Evolutionary conservation across 2,888 invertebrate species (phyloP), one percentile per base, ranked within the genome.

Genomic region (Abscondita cerata): DNA sequence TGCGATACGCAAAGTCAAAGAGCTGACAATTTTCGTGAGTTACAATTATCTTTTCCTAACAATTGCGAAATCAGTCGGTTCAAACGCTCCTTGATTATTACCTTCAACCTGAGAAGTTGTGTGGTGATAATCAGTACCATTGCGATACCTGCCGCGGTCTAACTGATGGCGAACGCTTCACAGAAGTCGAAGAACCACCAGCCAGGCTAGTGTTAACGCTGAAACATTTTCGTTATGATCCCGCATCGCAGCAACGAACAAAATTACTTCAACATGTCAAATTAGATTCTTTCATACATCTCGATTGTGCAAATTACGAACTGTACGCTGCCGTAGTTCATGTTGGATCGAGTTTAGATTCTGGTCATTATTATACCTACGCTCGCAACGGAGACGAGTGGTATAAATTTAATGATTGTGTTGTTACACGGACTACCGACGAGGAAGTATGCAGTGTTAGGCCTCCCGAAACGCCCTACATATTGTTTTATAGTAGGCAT

Each of bases 331-430:
- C 93, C 0, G 90, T 95, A 0, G 89, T 95, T 0, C 95, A 95
- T 78, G 88, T 89, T 0, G 95, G 95, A 1, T 86, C 87, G 16
- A 91, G 90, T 52, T 88, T 93, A 66, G 92, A 95, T 75, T 90
- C 91, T 0, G 95, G 95, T 0, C 95, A 95, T 76, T 95, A 95
- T 77, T 93, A 92, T 77, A 93, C 93, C 0, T 88, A 92, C 61
- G 93, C 91, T 0, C 85, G 87, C 33, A 91, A 91, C 74, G 82
- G 83, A 57, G 81, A 85, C 33, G 81, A 81, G 55, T 95, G 95
- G 95, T 90, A 87, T 76, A 86, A 89, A 74, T 93, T 92, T 75
- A 93, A 94, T 74, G 95, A 95, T 72, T 89, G 87, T 62, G 81
- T 84, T n/a, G 92, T 95, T 0, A 84, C 85, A 0, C 77, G 80